These are phyloP conservation scores for Adelognathus sp. DNA, from an alignment of 2,888 invertebrate genomes.

Conservation along the genomic window DNA sequence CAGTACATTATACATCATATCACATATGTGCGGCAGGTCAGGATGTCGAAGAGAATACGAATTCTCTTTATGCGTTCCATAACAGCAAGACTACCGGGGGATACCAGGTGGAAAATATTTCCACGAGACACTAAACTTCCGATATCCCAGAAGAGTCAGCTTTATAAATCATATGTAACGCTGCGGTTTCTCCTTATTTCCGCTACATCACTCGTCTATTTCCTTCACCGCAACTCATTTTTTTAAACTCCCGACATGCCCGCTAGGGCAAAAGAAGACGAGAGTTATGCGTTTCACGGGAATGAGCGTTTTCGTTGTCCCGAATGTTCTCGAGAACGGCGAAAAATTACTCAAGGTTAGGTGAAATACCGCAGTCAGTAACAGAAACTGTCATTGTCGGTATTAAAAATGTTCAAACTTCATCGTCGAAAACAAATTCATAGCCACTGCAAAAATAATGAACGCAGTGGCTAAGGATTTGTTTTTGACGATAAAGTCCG, in stretches of 20 bases:
- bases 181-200: constrained; percentile 6
- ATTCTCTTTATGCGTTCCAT: constrained; percentile 8
- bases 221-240: constrained; percentile 1
- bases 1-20: neutral
- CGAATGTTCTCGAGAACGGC: no score
- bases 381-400: no score
- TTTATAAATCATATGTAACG: constrained; percentile 43
- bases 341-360: no score
- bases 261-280: no score
- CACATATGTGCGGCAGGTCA: neutral
- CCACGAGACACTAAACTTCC: constrained; percentile 31
- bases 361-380: no score
- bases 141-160: constrained; percentile 37
- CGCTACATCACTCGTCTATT: neutral
- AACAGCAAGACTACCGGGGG: neutral
- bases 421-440: no score
- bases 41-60: neutral
- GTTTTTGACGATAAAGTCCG: no score
- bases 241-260: neutral
- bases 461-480: no score
- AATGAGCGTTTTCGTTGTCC: no score
- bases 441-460: no score
- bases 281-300: no score
- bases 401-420: no score
- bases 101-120: constrained; percentile 48